Base-by-base conservation (phyloP, 2,888 invertebrate species). In the Aspidiotus destructor region DNA sequence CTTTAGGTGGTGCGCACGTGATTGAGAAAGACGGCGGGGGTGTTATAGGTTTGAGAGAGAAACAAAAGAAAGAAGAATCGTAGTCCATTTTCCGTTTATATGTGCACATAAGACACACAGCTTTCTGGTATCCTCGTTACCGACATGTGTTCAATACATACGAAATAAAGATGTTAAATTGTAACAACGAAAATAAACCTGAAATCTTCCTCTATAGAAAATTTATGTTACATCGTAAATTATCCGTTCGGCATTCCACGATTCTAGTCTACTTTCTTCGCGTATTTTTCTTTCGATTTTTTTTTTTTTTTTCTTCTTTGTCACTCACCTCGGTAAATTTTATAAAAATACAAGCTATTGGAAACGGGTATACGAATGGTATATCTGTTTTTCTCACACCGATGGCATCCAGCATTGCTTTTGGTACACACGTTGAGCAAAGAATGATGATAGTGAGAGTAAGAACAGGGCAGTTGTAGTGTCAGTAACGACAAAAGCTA, bases 141-240 rank as follows among this genome's bases (percentile, higher is more conserved):
- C 28, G 28, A 28, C 28, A 28, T 28, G 28, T 28, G 28, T 28
- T 28, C 28, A 5, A 28, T 28, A 52, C 28, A n/a, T 44, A n/a
- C 17, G 17, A n/a, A 55, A 17, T 9, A 64, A 54, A 65, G 42
- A 65, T 65, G 65, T 65, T 65, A 65, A 65, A 65, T 65, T 65
- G 65, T 65, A 42, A 55, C 65, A 57, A 65, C 41, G 54, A 48
- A 62, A 65, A 42, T 58, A 58, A 65, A 65, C 55, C 65, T 58
- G 44, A 42, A 58, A 65, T 65, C 65, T 28, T 28, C 28, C 28
- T 28, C 28, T 28, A 28, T 55, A 42, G 65, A 65, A 44, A 57
- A 65, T 65, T 65, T 65, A 65, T 53, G 57, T 55, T 65, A 16
- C 57, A 58, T 65, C 65, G 57, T 65, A 65, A 65, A 65, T 65